Evolutionary conservation across 2,797 vertebrate genomes (phyloP), one percentile per base, ranked within the genome.

Genomic region (Hephaestus fuliginosus): DNA sequence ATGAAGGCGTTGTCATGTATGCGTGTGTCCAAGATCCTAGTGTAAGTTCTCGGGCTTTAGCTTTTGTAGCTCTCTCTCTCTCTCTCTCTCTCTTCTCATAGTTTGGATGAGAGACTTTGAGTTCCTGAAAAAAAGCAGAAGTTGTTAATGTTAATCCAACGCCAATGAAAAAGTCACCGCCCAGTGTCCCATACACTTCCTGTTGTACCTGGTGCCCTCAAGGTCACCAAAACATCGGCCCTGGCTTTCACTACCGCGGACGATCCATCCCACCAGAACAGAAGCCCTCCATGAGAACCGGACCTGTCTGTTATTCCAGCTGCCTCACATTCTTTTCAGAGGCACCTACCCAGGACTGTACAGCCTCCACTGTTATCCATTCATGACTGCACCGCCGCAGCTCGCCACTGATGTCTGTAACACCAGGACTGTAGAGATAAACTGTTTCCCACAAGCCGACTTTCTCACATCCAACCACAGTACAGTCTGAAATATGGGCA

Each of bases 301-400:
- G 86, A 80, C 87, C 82, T 82, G 90, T 86, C 79, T 93, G 90
- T 93, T 95, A 78, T 94, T 93, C 89, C 93, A 94, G 94, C 93
- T 95, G 93, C 89, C 81, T 80, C 67, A 84, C 73, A 88, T 83
- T 90, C 92, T 94, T 94, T 93, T 86, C 68, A 89, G 86, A 92
- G 89, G 88, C 87, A 89, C 87, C 88, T 89, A 79, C 85, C 88
- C 89, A 89, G 86, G 74, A 78, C 90, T 18, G 79, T 78, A 73
- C 81, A 65, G 87, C 91, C 74, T 92, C 90, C 90, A 78, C 82
- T 84, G 88, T 92, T 93, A 91, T 94, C 91, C 90, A 85, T 83
- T 88, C 90, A 89, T 86, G 86, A 90, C 91, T 84, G 76, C 90
- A 91, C 80, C 7, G 57, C 80, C 48, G 49, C 7, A 51, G 84